These are phyloP conservation scores for Cepaea nemoralis DNA, from an alignment of 1,140 invertebrate species.

Conservation along the genomic window DNA sequence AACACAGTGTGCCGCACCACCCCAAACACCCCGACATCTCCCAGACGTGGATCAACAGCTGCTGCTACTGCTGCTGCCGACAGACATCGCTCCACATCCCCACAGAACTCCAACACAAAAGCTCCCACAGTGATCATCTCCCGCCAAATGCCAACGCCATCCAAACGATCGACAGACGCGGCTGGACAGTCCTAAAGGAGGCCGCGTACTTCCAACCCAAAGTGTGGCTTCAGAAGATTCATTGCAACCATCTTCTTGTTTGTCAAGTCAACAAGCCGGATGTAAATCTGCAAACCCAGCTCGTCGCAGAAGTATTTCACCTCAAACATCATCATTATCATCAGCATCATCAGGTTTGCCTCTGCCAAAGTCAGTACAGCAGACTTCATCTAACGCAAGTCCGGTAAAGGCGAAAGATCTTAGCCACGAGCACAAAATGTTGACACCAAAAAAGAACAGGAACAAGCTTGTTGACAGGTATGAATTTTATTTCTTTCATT, in stretches of 20 bases:
- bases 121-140: constrained; percentile 26
- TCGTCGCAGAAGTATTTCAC: neutral
- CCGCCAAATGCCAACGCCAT: neutral
- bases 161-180: neutral
- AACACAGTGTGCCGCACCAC: neutral
- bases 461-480: neutral
- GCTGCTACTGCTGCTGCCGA: neutral
- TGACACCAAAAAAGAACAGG: neutral
- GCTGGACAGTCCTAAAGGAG: neutral
- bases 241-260: neutral
- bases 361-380: neutral
- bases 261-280: neutral
- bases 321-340: neutral
- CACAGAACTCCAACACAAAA: neutral
- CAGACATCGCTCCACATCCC: neutral
- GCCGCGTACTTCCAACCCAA: neutral
- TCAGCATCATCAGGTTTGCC: neutral
- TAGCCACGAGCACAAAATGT: neutral
- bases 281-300: neutral
- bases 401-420: neutral
- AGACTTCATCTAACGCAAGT: neutral
- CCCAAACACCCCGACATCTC: constrained; percentile 30
- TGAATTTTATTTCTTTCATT: neutral
- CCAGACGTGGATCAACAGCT: neutral
- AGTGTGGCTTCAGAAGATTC: neutral